Percentiles rank a stretch among this genome's conserved stretches.
These are phyloP conservation scores for Apotomis capreana DNA, from an alignment of 2,888 invertebrate species.

Conservation along the genomic window DNA sequence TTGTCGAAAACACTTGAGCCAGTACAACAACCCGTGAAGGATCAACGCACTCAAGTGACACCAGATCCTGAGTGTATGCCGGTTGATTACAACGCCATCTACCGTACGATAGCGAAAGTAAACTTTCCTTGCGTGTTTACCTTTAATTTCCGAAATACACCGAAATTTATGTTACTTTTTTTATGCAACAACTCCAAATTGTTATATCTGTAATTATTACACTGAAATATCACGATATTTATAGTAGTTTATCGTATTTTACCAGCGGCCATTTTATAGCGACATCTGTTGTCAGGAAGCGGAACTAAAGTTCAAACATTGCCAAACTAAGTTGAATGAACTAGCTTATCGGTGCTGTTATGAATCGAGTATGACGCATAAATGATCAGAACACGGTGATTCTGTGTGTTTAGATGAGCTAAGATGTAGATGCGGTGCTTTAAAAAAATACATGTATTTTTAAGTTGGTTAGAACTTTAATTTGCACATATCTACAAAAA, in stretches of 20 bases:
- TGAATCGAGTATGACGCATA: constrained; percentile 51
- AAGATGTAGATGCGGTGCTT: neutral
- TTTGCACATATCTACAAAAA: too few species aligned
- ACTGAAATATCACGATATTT: neutral
- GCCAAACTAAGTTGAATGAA: constrained; percentile 73
- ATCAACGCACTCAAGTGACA: constrained; percentile 65
- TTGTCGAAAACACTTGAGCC: constrained; percentile 51
- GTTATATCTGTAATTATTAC: neutral
- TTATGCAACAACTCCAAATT: neutral
- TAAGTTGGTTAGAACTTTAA: too few species aligned
- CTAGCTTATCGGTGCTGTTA: constrained; percentile 57
- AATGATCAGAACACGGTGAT: constrained; percentile 46
- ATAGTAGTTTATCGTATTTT: neutral
- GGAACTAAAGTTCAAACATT: constrained; percentile 73
- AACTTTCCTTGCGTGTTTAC: constrained; percentile 41
- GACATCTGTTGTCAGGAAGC: constrained; percentile 62
- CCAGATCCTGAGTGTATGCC: constrained; percentile 43
- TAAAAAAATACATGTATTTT: neutral
- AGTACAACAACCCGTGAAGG: constrained; percentile 57
- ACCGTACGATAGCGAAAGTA: constrained; percentile 49
- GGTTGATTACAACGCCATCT: constrained; percentile 55
- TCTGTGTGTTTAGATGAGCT: constrained; percentile 25
- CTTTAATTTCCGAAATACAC: neutral
- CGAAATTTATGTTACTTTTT: neutral
- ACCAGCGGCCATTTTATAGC: constrained; percentile 5